Evolutionary conservation across 2,888 invertebrate genomes (phyloP), one percentile per base, ranked within the genome.

Genomic region (Hypena proboscidalis): DNA sequence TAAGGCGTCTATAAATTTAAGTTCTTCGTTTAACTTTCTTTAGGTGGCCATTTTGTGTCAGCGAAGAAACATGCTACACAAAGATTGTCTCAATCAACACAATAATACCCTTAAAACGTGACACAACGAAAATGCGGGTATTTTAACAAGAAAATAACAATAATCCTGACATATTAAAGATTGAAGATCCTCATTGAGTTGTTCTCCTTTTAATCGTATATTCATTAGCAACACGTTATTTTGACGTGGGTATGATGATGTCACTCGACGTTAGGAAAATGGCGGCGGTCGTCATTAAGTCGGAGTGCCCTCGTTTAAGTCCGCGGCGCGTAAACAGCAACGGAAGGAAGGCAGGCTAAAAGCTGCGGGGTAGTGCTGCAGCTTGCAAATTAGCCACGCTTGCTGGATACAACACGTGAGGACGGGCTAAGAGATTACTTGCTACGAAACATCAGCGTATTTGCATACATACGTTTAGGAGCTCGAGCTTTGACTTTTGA

Each of bases 331-430:
- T 80, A 76, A 81, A 83, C 80, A 79, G 68, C 69, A 67, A 67
- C 82, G 86, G 83, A 85, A 85, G 85, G 83, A 84, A 85, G 77
- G 74, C 75, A 63, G 72, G 81, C 80, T 85, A 82, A 85, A 84
- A 85, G 85, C 85, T 72, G 70, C 73, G 70, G 77, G 71, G 43
- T 70, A 65, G 69, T 72, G 69, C 61, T 81, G 81, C 81, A 80
- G 74, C 77, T 75, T 77, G 80, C 81, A 82, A 82, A 85, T 86
- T 86, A 85, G 82, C 84, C 78, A 79, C 82, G 82, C 80, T 80
- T 72, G 72, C 77, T 70, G 80, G 68, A 65, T 74, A 73, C 70
- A 77, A 78, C 83, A 81, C 77, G 77, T 79, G 77, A 80, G 76
- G 66, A 68, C 59, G 72, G 65, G 68, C 78, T 85, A 80, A 82